Evolutionary conservation across 2,797 vertebrate genomes (phyloP), one percentile per base, ranked within the genome.

Genomic region (Lates japonicus): DNA sequence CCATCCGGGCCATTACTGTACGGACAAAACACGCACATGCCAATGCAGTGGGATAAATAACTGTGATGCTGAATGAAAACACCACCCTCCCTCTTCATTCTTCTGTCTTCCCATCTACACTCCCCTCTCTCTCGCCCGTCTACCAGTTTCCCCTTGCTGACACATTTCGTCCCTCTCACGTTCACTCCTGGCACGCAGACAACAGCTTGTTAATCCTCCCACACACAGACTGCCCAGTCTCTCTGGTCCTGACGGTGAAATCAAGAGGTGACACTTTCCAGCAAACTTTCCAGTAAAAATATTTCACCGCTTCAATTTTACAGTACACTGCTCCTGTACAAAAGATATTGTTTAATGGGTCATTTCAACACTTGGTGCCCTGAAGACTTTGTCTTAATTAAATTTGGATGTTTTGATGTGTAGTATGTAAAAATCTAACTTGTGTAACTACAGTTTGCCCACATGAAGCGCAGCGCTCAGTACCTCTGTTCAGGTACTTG

Each of bases 21-120:
- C 2, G 0, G 8, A 74, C 82, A 84, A 78, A 81, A 86, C 83
- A 78, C 0, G 13, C 74, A 66, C 54, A 61, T 11, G 51, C 57
- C 59, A 0, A 71, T 84, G 72, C 66, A 44, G 41, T 33, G 41
- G 72, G 71, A 69, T 44, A 10, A 88, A 80, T 41, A 39, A 70
- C 29, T 49, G 65, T 20, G 80, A 87, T 67, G 70, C 58, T 83
- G 55, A 70, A 81, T 63, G 78, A 91, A 85, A 91, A 88, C 48
- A 9, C 11, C 0, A 20, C 58, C 82, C 87, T 63, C 81, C 86
- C 80, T 83, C 63, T 85, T 87, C 87, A 70, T 70, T 14, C 59
- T 48, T 78, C 59, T 19, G 29, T 78, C 65, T 44, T 52, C 66
- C 70, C 17, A 48, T 76, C 73, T 4, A 29, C 12, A 0, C 46